phyloP scores from a whole-genome alignment of 2,888 invertebrate species.

The Pemphredon lugubris region DNA sequence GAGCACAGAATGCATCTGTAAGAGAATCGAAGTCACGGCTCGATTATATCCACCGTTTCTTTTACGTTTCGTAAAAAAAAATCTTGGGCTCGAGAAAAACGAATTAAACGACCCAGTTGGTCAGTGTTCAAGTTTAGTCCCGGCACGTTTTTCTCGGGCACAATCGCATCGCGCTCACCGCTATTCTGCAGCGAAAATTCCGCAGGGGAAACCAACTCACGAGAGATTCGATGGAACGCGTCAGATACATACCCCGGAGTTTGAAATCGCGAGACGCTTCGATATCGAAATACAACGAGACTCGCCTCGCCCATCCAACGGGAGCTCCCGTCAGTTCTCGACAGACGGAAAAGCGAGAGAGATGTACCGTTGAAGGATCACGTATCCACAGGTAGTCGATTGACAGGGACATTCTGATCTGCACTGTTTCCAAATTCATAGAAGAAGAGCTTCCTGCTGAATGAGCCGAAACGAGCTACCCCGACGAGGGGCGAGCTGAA shows the following conservation, averaged over 20 bases:
- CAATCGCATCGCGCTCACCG: too few relatives aligned
- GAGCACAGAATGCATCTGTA: too few relatives aligned
- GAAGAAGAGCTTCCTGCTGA: constrained; percentile 40
- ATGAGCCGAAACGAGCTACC: constrained; percentile 52
- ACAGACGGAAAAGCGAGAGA: constrained; percentile 1
- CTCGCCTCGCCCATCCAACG: not conserved
- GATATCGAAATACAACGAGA: not conserved
- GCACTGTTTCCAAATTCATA: constrained; percentile 56
- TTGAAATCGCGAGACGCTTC: not conserved
- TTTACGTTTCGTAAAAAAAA: too few relatives aligned
- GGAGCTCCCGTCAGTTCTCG: not conserved
- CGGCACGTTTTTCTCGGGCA: too few relatives aligned
- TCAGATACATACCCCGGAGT: not conserved
- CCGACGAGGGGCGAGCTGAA: not conserved
- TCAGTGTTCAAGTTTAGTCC: too few relatives aligned
- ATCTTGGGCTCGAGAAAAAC: too few relatives aligned
- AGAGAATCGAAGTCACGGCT: too few relatives aligned
- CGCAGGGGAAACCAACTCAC: too few relatives aligned
- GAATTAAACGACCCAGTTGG: too few relatives aligned
- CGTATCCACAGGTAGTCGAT: constrained; percentile 74
- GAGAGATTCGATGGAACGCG: not conserved
- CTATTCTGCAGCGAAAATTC: too few relatives aligned
- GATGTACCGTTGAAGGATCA: constrained; percentile 23
- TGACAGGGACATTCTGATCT: constrained; percentile 55
- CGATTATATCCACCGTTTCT: too few relatives aligned